Percentiles rank a stretch among this genome's conserved stretches.
Conservation (phyloP, 2,113 vertebrate genomes). For the Dasyurus viverrinus region DNA sequence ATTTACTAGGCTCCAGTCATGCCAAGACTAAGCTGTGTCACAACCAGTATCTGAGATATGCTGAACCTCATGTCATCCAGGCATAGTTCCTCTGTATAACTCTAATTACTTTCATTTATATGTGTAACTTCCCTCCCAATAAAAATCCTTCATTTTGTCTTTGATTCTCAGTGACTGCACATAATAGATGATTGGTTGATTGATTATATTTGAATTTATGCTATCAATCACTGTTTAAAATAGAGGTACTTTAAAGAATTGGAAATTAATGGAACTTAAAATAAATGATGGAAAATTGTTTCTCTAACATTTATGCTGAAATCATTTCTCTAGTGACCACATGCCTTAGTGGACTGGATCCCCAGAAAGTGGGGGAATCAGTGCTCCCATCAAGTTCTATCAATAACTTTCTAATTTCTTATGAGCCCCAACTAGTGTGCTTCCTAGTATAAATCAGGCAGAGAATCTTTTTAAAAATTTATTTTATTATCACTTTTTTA, state of each 20-base stretch:
- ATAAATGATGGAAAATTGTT: neutral
- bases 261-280: neutral
- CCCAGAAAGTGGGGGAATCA: neutral
- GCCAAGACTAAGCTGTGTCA: neutral
- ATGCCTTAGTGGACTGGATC: neutral
- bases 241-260: neutral
- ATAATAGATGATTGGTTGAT: neutral
- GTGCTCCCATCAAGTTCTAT: neutral
- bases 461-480: neutral
- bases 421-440: neutral
- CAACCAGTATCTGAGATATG: neutral
- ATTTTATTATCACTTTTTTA: too few species aligned
- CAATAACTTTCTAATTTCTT: neutral
- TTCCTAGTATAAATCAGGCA: neutral
- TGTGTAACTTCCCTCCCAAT: too few species aligned
- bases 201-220: neutral
- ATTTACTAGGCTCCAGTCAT: neutral
- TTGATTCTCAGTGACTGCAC: neutral
- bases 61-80: neutral
- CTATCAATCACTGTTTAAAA: neutral
- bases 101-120: neutral
- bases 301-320: neutral
- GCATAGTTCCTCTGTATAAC: neutral
- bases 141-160: neutral
- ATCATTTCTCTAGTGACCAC: neutral